phyloP scores from a whole-genome alignment of 2,888 invertebrate genomes.

The Chironomus riparius region DNA sequence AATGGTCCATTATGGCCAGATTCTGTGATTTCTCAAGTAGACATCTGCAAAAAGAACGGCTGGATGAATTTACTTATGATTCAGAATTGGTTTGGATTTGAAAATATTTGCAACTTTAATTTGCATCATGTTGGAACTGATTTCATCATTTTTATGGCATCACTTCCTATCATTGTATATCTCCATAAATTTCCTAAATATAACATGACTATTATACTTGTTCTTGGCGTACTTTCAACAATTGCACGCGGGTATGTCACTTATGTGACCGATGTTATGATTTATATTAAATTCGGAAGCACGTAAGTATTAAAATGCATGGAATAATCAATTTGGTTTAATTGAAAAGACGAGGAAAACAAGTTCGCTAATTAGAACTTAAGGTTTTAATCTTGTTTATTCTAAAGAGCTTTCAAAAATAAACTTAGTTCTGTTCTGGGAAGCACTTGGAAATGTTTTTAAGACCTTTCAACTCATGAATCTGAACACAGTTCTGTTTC shows the following conservation, averaged over 20 bases:
- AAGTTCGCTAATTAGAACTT: too few relatives aligned
- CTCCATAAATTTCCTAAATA: conserved; percentile 54
- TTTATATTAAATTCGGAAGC: too few relatives aligned
- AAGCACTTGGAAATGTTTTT: background rate
- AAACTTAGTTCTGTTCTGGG: background rate
- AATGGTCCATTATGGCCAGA: background rate
- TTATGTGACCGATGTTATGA: too few relatives aligned
- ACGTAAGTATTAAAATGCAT: too few relatives aligned
- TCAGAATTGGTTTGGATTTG: conserved; percentile 63
- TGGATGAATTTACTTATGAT: conserved; percentile 63
- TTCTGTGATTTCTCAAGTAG: conserved; percentile 47
- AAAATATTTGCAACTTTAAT: conserved; percentile 46
- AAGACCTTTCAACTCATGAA: too few relatives aligned
- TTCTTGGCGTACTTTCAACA: conserved; percentile 49
- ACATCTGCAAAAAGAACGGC: conserved; percentile 58
- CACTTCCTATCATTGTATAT: conserved; percentile 49
- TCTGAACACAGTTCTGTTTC: too few relatives aligned
- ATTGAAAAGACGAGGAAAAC: too few relatives aligned
- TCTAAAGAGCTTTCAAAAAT: conserved; percentile 42
- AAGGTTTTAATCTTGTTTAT: conserved; percentile 40
- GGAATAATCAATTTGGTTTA: too few relatives aligned
- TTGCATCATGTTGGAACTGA: conserved; percentile 59
- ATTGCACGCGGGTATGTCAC: conserved; percentile 49
- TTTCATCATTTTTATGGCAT: conserved; percentile 55
- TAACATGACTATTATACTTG: conserved; percentile 33